Evolutionary conservation across 2,888 invertebrate genomes (phyloP), one percentile per base, ranked within the genome.

Genomic region (Teinopalpus imperialis): DNA sequence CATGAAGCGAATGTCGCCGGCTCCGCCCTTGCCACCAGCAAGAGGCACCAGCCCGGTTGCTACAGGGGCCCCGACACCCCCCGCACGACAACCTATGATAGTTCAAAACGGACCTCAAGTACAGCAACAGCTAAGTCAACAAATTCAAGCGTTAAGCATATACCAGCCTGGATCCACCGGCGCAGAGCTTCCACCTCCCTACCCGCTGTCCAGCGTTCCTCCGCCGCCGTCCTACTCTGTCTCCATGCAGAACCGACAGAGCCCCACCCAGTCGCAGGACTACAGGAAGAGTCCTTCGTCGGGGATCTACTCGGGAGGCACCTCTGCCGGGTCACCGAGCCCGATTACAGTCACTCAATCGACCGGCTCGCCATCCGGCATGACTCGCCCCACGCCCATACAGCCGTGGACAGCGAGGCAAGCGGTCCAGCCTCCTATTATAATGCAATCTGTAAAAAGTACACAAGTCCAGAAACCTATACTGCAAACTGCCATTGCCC

Each of bases 401-500:
- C 94, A 94, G 72, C 94, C 95, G 32, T 95, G 97, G 93, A 94
- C 94, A 44, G 95, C 96, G 43, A 90, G 95, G 36, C 97, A 97
- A 75, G 94, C 96, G 24, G 95, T 97, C 10, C 97, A 97, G 67
- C 95, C 97, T 35, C 97, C 97, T 3, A 96, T 98, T 55, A 97
- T 98, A 53, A 98, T 98, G 97, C 97, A 98, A 75, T 96, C 97
- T 18, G 98, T 98, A 9, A 97, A 97, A 76, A 97, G 97, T 85
- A 97, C 97, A 9, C 97, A 97, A 79, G 97, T 97, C 24, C 97
- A 97, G 70, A 98, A 98, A 74, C 98, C 98, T 0, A 93, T 97
- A 16, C 87, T 98, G 53, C 98, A 98, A 82, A 98, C 97, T 8
- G 98, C 98, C 5, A 96, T 97, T 35, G 97, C 96, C n/a, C 97